phyloP scores from a whole-genome alignment of 2,797 vertebrate genomes.

The Oreortyx pictus region DNA sequence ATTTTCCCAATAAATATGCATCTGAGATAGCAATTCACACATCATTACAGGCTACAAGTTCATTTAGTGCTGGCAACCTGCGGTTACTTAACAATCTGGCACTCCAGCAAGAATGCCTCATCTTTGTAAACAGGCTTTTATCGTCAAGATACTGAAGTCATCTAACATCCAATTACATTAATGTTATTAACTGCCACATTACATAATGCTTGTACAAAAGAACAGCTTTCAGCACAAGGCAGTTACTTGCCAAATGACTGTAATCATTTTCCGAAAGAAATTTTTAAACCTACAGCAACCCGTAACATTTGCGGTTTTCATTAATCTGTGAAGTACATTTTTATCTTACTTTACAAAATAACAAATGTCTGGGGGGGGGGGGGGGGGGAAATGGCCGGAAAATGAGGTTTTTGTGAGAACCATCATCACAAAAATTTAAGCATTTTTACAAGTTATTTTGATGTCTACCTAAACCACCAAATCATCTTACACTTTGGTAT shows the following conservation, averaged over 20 bases:
- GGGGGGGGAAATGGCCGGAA: background rate
- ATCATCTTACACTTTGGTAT: background rate
- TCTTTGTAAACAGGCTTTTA: slow-evolving; percentile 53
- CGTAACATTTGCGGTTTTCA: background rate
- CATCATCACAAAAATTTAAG: background rate
- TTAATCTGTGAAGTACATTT: background rate
- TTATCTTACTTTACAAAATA: background rate
- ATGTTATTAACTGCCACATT: slow-evolving; percentile 38
- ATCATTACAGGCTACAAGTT: slow-evolving; percentile 56
- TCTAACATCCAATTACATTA: slow-evolving; percentile 7
- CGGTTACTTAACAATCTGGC: slow-evolving; percentile 52
- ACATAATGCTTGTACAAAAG: background rate
- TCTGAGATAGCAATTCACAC: slow-evolving; percentile 12
- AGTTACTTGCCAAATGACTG: slow-evolving; percentile 10
- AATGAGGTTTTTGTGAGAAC: background rate
- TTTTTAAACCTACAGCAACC: background rate
- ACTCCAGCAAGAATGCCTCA: slow-evolving; percentile 16
- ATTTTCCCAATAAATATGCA: background rate
- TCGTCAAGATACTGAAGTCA: slow-evolving; percentile 38
- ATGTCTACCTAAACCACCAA: background rate
- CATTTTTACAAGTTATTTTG: background rate
- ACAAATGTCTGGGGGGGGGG: background rate
- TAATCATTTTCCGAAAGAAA: background rate
- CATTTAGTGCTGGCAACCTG: slow-evolving; percentile 56
- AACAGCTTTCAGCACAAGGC: slow-evolving; percentile 9